Evolutionary conservation across 2,888 invertebrate species (phyloP).

Genomic region (Tenthredo notha): DNA sequence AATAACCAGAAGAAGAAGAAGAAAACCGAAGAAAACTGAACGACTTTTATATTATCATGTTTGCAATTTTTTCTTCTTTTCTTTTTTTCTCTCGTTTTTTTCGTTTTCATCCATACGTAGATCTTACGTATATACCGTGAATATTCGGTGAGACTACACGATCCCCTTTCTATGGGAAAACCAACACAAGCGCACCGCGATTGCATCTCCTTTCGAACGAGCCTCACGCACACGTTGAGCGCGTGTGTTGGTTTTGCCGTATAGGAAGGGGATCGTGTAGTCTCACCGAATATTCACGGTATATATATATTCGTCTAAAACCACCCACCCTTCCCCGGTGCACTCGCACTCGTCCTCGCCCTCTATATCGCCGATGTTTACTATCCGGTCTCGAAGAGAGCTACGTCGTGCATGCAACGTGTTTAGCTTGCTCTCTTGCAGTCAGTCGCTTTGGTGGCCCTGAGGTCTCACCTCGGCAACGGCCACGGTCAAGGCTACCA

Average conservation of each 20-base stretch:
- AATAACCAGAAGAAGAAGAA: background rate
- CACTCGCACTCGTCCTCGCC: background rate
- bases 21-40: background rate
- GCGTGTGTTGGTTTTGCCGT: too few species aligned
- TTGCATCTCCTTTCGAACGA: too few species aligned
- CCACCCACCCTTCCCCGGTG: background rate
- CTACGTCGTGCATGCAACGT: background rate
- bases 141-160: too few species aligned
- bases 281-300: too few species aligned
- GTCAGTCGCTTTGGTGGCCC: background rate
- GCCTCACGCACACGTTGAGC: too few species aligned
- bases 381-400: conserved; percentile 3
- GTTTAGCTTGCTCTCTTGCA: background rate
- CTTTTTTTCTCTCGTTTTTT: background rate
- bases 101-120: background rate
- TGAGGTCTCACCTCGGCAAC: conserved; percentile 24
- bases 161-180: too few species aligned
- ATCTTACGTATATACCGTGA: background rate
- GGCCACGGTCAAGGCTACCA: conserved; percentile 47
- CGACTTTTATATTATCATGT: background rate
- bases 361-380: background rate
- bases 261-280: too few species aligned
- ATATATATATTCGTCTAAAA: too few species aligned
- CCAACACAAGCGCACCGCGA: too few species aligned
- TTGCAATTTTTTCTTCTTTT: background rate